These are phyloP conservation scores for Acleris literana DNA, from an alignment of 2,888 invertebrate genomes.

Conservation along the genomic window DNA sequence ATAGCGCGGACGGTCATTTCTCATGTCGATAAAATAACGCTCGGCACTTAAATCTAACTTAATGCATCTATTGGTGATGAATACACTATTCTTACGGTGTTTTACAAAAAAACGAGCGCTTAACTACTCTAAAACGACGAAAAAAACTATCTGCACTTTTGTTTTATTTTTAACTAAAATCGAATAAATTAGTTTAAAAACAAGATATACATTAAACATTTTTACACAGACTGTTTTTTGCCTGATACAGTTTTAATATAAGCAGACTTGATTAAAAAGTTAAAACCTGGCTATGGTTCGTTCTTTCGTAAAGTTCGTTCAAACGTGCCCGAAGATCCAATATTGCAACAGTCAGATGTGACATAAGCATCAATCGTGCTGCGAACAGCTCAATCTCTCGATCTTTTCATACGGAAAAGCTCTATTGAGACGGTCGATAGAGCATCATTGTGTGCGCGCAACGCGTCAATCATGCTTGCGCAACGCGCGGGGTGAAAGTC, in stretches of 20 bases:
- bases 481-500: conserved; percentile 62
- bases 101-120: neutral
- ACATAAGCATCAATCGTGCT: conserved; percentile 60
- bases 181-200: no score
- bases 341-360: conserved; percentile 53
- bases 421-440: conserved; percentile 66
- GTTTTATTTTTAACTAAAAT: no score
- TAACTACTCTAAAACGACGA: no score
- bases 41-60: conserved; percentile 16
- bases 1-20: conserved; percentile 44
- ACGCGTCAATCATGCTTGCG: conserved; percentile 74
- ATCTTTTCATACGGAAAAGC: conserved; percentile 70
- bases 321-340: conserved; percentile 20
- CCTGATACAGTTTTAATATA: no score
- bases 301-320: no score
- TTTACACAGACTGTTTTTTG: no score
- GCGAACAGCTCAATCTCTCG: conserved; percentile 67
- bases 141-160: no score
- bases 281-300: no score
- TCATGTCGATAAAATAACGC: conserved; percentile 40
- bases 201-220: no score
- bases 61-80: conserved; percentile 15
- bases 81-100: conserved; percentile 2
- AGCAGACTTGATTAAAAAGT: no score
- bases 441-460: conserved; percentile 64